Evolutionary conservation across 2,113 vertebrate species (phyloP).

Genomic region (Indri indri): DNA sequence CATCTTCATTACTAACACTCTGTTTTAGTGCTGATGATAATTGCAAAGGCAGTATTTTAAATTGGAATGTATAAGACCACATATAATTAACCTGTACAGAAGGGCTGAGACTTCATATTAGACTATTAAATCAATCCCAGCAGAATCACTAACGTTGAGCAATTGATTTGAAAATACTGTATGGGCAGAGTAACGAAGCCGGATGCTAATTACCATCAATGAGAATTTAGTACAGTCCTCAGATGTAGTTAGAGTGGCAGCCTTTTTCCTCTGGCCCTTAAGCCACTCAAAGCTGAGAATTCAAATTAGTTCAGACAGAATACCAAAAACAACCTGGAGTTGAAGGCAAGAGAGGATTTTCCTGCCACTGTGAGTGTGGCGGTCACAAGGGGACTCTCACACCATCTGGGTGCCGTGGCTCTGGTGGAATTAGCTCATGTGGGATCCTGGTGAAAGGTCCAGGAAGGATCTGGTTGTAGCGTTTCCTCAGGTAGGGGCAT

Average conservation of each 20-base stretch:
- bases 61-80: conserved; percentile 80
- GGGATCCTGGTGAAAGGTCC: neutral
- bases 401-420: neutral
- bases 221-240: conserved; percentile 53
- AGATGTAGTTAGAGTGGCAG: neutral
- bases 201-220: conserved; percentile 58
- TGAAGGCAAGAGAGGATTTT: conserved; percentile 22
- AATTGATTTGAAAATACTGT: conserved; percentile 76
- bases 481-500: neutral
- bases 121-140: conserved; percentile 76
- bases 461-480: neutral
- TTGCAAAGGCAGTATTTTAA: conserved; percentile 79
- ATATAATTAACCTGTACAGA: conserved; percentile 81
- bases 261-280: conserved; percentile 54
- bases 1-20: conserved; percentile 64
- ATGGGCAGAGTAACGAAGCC: conserved; percentile 58
- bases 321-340: neutral
- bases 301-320: conserved; percentile 46
- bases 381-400: neutral
- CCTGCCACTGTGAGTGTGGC: neutral
- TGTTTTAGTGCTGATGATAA: conserved; percentile 78
- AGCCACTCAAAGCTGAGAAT: conserved; percentile 56
- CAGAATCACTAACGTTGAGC: conserved; percentile 77
- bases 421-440: neutral
- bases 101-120: conserved; percentile 79